phyloP scores from a whole-genome alignment of 2,888 invertebrate species.

The Frankliniella intonsa region DNA sequence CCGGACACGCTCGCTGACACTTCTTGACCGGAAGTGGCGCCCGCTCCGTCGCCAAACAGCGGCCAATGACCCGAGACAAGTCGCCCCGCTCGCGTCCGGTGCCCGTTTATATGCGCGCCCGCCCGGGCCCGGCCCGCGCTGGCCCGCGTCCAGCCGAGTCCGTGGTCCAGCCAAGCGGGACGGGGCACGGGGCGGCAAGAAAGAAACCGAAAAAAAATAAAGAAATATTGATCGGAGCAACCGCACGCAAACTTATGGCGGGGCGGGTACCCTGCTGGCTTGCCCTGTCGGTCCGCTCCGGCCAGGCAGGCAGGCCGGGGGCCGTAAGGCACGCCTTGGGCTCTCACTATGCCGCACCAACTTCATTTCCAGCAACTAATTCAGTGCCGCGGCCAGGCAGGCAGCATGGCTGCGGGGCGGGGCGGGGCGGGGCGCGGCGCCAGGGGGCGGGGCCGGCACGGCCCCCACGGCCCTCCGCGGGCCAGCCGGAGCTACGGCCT shows the following conservation, averaged over 20 bases:
- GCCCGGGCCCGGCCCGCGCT: background rate
- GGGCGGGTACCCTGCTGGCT: too few species aligned
- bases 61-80: background rate
- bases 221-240: too few species aligned
- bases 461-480: background rate
- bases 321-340: too few species aligned
- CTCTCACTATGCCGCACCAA: background rate
- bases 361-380: slow-evolving; percentile 17
- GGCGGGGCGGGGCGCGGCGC: background rate
- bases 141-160: background rate
- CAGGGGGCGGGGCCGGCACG: background rate
- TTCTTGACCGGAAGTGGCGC: background rate
- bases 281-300: too few species aligned
- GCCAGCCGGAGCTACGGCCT: too few species aligned
- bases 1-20: too few species aligned
- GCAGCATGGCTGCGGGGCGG: background rate
- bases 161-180: background rate
- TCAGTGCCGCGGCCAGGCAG: slow-evolving; percentile 13
- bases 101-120: background rate
- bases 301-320: too few species aligned
- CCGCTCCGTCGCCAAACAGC: background rate
- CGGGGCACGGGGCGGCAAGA: background rate
- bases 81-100: background rate
- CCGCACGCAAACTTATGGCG: too few species aligned
- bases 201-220: too few species aligned